These are phyloP conservation scores for Carettochelys insculpta DNA, from an alignment of 2,113 vertebrate species.

Conservation along the genomic window DNA sequence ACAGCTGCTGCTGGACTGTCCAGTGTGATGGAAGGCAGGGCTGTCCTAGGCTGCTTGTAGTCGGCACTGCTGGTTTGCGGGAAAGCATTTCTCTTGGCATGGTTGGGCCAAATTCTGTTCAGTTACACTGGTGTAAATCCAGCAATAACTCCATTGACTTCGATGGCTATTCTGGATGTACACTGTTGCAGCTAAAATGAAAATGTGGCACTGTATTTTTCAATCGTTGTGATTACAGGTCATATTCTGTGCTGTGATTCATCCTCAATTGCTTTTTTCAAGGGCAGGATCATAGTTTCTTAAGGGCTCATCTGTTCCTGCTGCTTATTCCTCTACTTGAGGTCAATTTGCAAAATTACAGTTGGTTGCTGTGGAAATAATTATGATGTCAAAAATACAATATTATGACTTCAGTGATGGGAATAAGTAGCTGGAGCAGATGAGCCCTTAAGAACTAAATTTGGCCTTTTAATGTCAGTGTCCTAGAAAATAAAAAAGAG, in stretches of 20 bases:
- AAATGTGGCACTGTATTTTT: background rate
- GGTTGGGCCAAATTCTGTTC: background rate
- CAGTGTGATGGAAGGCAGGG: background rate
- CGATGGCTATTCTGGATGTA: background rate
- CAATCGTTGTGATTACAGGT: background rate
- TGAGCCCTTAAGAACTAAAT: background rate
- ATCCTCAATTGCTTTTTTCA: background rate
- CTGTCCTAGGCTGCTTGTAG: background rate
- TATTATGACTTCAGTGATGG: background rate
- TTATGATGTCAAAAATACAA: slow-evolving; percentile 16
- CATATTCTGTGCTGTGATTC: background rate
- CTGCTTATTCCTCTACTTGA: background rate
- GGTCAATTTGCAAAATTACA: background rate
- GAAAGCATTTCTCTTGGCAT: background rate
- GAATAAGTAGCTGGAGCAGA: background rate
- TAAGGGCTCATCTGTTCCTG: background rate
- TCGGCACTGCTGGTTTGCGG: background rate
- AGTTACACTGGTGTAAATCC: background rate
- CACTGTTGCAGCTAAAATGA: background rate
- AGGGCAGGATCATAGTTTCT: background rate
- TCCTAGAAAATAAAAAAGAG: background rate
- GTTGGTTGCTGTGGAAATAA: background rate
- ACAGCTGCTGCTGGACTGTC: background rate
- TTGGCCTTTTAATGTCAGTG: background rate
- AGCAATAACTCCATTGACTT: background rate